These are phyloP conservation scores for Heliconius eleuchia DNA, from an alignment of 1,140 invertebrate species.

Conservation along the genomic window DNA sequence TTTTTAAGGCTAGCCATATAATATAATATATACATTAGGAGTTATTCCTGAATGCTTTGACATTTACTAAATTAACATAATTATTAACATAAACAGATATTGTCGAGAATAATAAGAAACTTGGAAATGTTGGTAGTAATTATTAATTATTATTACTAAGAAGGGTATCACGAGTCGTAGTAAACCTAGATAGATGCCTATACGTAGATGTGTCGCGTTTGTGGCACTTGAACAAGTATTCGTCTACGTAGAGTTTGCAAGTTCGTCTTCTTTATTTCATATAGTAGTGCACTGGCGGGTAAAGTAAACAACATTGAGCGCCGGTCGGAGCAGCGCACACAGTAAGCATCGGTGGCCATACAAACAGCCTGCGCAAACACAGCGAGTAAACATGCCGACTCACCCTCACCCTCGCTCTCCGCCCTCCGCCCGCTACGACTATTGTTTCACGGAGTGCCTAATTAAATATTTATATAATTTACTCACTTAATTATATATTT, in stretches of 20 bases:
- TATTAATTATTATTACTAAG: not conserved
- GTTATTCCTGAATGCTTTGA: slow-evolving; percentile 31
- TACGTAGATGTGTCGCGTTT: not conserved
- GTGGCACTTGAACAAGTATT: not conserved
- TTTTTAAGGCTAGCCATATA: slow-evolving; percentile 23
- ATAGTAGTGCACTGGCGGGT: slow-evolving; percentile 24
- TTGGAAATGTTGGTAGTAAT: slow-evolving; percentile 23
- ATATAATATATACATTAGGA: slow-evolving; percentile 32
- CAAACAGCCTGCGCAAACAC: slow-evolving; percentile 65
- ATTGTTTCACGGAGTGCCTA: slow-evolving; percentile 23
- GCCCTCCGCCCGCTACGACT: slow-evolving; percentile 29
- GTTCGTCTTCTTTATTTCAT: slow-evolving; percentile 22
- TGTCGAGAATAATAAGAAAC: slow-evolving; percentile 25
- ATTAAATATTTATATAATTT: slow-evolving; percentile 31
- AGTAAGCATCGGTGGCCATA: slow-evolving; percentile 57
- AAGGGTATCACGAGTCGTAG: too few relatives aligned
- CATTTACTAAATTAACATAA: slow-evolving; percentile 42
- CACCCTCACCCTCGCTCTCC: slow-evolving; percentile 39
- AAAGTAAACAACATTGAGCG: slow-evolving; percentile 41
- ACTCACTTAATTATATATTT: not conserved
- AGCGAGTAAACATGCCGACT: slow-evolving; percentile 57
- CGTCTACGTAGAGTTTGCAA: slow-evolving; percentile 11
- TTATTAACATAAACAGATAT: slow-evolving; percentile 35
- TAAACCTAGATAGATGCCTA: not conserved
- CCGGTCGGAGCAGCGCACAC: slow-evolving; percentile 45